These are phyloP conservation scores for Ceuthmochares aereus DNA, from an alignment of 2,113 vertebrate species.

Conservation along the genomic window DNA sequence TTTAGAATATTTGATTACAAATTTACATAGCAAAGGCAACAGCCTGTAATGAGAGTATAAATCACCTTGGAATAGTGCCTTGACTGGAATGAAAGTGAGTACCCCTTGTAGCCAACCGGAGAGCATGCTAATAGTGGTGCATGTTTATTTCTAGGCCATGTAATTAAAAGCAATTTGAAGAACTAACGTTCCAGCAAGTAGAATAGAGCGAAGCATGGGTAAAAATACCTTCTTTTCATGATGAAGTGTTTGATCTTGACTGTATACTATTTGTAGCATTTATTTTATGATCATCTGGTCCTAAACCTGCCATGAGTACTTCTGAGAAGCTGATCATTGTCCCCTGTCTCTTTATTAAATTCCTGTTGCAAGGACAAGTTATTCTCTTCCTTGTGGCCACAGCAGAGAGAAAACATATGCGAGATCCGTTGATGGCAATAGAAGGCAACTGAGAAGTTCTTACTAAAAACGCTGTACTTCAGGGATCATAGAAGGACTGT, in stretches of 20 bases:
- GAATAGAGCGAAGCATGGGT: background rate
- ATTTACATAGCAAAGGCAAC: conserved; percentile 77
- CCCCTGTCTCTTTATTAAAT: background rate
- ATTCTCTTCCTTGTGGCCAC: background rate
- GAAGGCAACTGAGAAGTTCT: background rate
- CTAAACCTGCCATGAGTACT: background rate
- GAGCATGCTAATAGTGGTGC: conserved; percentile 45
- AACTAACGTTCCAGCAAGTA: conserved; percentile 30
- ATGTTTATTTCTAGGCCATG: conserved; percentile 50
- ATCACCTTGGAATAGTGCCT: conserved; percentile 70
- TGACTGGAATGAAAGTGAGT: conserved; percentile 61
- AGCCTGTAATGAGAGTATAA: conserved; percentile 73
- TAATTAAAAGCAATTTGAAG: conserved; percentile 57
- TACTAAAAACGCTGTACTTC: background rate
- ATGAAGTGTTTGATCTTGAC: conserved; percentile 19
- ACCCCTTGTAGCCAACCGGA: conserved; percentile 38
- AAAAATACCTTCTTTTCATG: conserved; percentile 22
- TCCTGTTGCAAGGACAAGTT: background rate
- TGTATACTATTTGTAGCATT: background rate
- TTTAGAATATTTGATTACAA: conserved; percentile 81
- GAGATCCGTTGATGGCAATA: background rate
- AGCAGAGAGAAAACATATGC: background rate
- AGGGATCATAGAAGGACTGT: background rate
- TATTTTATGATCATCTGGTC: conserved; percentile 9
- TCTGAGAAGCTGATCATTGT: background rate